Percentiles rank a stretch among this genome's conserved stretches.
These are phyloP conservation scores for Tetheella fluctuosa DNA, from an alignment of 2,888 invertebrate genomes.

Conservation along the genomic window DNA sequence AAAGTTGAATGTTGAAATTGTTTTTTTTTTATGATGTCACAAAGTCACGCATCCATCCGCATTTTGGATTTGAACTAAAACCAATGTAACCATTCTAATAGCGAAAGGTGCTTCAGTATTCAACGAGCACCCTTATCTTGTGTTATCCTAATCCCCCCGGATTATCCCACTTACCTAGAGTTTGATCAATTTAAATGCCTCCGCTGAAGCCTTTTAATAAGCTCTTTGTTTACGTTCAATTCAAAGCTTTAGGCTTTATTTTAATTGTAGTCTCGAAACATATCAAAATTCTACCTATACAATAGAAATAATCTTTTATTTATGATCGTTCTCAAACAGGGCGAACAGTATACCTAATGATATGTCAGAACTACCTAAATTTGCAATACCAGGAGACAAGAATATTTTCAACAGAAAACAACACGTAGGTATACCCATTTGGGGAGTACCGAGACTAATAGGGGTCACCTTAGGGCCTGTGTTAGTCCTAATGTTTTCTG, in stretches of 20 bases:
- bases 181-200: slow-evolving; percentile 62
- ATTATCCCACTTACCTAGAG: slow-evolving; percentile 59
- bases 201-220: slow-evolving; percentile 53
- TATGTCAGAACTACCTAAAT: too few relatives aligned
- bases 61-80: not conserved
- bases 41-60: not conserved
- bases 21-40: not conserved
- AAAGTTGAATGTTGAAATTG: too few relatives aligned
- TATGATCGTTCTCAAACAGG: too few relatives aligned
- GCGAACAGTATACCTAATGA: too few relatives aligned
- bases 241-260: slow-evolving; percentile 21
- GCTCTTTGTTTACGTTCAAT: slow-evolving; percentile 61
- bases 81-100: slow-evolving; percentile 5
- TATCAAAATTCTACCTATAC: too few relatives aligned
- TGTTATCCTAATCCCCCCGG: slow-evolving; percentile 48
- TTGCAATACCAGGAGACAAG: not conserved
- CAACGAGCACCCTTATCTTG: slow-evolving; percentile 38
- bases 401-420: not conserved
- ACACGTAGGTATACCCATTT: not conserved
- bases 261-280: too few relatives aligned
- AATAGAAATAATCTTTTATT: too few relatives aligned
- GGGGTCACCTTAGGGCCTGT: not conserved
- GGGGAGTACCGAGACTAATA: not conserved
- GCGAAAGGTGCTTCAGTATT: slow-evolving; percentile 37
- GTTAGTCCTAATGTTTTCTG: not conserved